Evolutionary conservation across 2,888 invertebrate genomes (phyloP).

Genomic region (Clitarchus hookeri): DNA sequence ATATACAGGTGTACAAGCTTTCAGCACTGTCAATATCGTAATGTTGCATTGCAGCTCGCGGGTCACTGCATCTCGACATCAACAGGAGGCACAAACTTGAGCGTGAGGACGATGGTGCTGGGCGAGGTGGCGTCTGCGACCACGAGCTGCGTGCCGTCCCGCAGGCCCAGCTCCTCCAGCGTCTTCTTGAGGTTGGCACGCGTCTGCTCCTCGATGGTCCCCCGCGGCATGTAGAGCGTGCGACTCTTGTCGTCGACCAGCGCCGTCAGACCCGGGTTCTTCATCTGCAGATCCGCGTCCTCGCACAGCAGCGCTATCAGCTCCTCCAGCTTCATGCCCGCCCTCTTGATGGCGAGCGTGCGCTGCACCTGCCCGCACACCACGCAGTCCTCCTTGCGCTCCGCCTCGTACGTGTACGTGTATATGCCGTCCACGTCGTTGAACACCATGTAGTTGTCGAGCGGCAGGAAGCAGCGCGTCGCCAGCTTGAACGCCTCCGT

Average conservation of each 20-base stretch:
- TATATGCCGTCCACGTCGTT: slow-evolving; percentile 96
- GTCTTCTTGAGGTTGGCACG: slow-evolving; percentile 86
- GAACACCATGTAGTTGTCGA: slow-evolving; percentile 96
- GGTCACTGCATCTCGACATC: slow-evolving; percentile 33
- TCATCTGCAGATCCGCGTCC: slow-evolving; percentile 82
- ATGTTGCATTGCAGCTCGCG: too few relatives aligned
- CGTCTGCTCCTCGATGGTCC: slow-evolving; percentile 89
- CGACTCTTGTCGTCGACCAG: slow-evolving; percentile 81
- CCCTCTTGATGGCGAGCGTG: slow-evolving; percentile 20
- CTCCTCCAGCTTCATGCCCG: slow-evolving; percentile 63
- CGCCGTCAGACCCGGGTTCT: slow-evolving; percentile 85
- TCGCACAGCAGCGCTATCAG: slow-evolving; percentile 81
- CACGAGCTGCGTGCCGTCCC: slow-evolving; percentile 76
- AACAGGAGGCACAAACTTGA: slow-evolving; percentile 60
- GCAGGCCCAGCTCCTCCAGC: slow-evolving; percentile 81
- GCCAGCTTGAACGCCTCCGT: slow-evolving; percentile 97
- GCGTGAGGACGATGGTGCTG: slow-evolving; percentile 73
- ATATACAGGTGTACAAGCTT: too few relatives aligned
- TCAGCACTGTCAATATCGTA: too few relatives aligned
- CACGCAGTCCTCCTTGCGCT: slow-evolving; percentile 82
- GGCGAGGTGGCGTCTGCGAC: slow-evolving; percentile 94
- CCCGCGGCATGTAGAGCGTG: slow-evolving; percentile 92
- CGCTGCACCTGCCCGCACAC: slow-evolving; percentile 73
- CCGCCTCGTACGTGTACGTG: slow-evolving; percentile 92
- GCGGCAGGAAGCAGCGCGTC: slow-evolving; percentile 84